Conservation (phyloP, 2,113 vertebrate genomes). For the Myotis brandtii region DNA sequence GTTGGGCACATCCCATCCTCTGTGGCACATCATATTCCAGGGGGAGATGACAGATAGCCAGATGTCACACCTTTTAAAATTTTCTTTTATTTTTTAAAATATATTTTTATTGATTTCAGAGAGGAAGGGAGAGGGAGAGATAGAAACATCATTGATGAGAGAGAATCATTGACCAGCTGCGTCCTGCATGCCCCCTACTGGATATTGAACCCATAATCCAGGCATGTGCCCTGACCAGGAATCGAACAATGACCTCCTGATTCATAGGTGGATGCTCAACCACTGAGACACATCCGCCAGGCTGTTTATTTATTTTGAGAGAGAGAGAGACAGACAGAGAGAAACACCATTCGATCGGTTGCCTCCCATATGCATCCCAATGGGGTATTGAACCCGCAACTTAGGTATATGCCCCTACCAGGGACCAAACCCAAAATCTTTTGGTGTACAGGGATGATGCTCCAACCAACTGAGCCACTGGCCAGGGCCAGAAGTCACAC, state of each 20-base stretch:
- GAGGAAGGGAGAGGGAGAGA: too few species aligned
- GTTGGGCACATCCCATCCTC: background rate
- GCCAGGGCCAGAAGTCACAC: background rate
- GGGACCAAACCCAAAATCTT: background rate
- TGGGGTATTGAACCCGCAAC: too few species aligned
- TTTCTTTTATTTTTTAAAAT: background rate
- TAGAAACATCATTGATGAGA: background rate
- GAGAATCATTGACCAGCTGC: background rate
- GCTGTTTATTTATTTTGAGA: too few species aligned
- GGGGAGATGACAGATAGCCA: background rate
- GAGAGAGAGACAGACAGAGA: too few species aligned
- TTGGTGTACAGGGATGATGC: background rate
- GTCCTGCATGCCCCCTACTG: background rate
- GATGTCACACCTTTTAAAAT: background rate
- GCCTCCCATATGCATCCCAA: too few species aligned
- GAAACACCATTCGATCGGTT: too few species aligned
- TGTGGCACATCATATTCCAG: background rate
- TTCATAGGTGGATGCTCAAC: too few species aligned
- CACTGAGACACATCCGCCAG: too few species aligned
- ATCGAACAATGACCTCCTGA: too few species aligned
- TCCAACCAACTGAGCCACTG: background rate
- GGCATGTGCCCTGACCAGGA: too few species aligned
- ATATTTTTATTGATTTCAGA: background rate
- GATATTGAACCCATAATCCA: too few species aligned
- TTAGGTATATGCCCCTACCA: background rate